These are phyloP conservation scores for Apteryx mantelli DNA, from an alignment of 2,113 vertebrate species.

Conservation along the genomic window DNA sequence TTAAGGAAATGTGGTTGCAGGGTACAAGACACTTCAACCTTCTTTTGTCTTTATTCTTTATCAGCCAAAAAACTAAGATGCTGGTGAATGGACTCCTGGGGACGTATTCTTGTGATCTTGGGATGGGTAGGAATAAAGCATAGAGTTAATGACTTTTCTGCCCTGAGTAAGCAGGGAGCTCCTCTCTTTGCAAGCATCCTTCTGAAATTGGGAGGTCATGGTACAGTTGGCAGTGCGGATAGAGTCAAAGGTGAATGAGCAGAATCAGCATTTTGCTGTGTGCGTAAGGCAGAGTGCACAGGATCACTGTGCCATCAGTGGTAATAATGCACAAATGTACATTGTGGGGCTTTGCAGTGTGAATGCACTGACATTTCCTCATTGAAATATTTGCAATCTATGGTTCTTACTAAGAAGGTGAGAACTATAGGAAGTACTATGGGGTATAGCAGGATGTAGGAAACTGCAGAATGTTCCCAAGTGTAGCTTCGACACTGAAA, in stretches of 20 bases:
- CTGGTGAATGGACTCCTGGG: background rate
- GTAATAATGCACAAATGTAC: background rate
- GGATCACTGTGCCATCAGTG: background rate
- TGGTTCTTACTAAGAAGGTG: background rate
- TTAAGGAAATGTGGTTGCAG: background rate
- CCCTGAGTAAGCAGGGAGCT: background rate
- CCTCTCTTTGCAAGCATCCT: background rate
- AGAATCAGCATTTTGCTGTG: background rate
- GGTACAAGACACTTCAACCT: background rate
- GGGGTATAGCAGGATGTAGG: background rate
- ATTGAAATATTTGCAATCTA: background rate
- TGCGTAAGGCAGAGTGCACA: background rate
- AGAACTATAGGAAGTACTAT: background rate
- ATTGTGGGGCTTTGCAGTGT: background rate
- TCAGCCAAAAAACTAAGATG: background rate
- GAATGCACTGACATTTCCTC: background rate
- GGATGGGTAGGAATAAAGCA: background rate
- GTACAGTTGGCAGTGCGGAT: rapidly evolving
- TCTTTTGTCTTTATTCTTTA: background rate
- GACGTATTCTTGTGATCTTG: background rate
- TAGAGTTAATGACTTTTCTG: background rate
- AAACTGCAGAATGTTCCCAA: background rate
- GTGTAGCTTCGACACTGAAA: background rate
- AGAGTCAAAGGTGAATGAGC: background rate
- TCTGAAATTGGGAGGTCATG: rapidly evolving